A percentile compares a stretch with the other conserved stretches of the same genome.
Evolutionary conservation across 1,140 invertebrate species (phyloP).

Genomic region (Sitobion miscanthi): DNA sequence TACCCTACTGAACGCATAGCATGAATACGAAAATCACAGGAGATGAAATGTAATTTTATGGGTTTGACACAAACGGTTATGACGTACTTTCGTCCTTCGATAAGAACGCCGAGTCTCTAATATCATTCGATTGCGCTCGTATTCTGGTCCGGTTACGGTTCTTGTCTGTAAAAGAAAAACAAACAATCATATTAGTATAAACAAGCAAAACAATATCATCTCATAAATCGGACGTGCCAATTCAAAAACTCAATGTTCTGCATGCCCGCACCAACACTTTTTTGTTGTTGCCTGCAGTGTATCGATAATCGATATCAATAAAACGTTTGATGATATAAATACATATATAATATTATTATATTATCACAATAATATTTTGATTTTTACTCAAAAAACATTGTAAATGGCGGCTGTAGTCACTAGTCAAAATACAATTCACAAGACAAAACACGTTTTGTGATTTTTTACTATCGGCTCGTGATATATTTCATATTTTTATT

Average conservation of each 20-base stretch:
- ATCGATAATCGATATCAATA: neutral
- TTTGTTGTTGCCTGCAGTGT: neutral
- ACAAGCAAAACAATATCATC: neutral
- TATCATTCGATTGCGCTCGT: slow-evolving; percentile 34
- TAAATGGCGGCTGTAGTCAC: neutral
- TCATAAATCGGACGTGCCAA: neutral
- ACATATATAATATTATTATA: neutral
- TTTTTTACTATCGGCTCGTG: neutral
- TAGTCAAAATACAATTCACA: neutral
- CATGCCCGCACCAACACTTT: neutral
- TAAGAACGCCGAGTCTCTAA: slow-evolving; percentile 51
- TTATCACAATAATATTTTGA: neutral
- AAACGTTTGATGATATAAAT: neutral
- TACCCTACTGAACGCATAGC: neutral
- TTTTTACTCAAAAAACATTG: neutral
- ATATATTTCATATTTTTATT: neutral
- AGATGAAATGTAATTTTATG: slow-evolving; percentile 24
- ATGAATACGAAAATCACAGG: slow-evolving; percentile 43
- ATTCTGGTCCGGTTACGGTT: slow-evolving; percentile 52
- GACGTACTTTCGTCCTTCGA: slow-evolving; percentile 46
- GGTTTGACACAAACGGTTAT: slow-evolving; percentile 24
- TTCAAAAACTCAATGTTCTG: neutral
- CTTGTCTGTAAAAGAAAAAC: slow-evolving; percentile 31
- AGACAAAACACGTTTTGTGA: neutral
- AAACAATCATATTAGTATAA: neutral